Evolutionary conservation across 2,797 vertebrate genomes (phyloP).

Genomic region (Pangasius sanitwongsei): DNA sequence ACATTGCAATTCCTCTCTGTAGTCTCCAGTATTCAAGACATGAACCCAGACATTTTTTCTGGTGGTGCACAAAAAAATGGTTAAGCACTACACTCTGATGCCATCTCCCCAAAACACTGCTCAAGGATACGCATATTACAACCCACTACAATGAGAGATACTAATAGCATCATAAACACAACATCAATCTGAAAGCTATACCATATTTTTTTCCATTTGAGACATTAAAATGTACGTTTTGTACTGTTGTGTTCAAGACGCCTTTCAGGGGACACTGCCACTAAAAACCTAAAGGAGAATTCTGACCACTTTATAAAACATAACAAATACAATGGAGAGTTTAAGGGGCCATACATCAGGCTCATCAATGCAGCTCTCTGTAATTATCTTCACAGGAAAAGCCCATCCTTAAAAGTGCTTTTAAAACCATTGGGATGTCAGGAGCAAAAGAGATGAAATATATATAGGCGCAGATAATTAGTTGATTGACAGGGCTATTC

Average conservation of each 20-base stretch:
- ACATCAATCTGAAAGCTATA: constrained; percentile 22
- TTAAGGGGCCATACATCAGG: constrained; percentile 62
- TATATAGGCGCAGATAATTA: constrained; percentile 56
- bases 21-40: background rate
- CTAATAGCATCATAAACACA: constrained; percentile 27
- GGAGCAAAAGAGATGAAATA: constrained; percentile 73
- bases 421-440: constrained; percentile 66
- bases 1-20: background rate
- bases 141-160: constrained; percentile 27
- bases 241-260: constrained; percentile 39
- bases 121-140: constrained; percentile 36
- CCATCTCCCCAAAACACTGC: constrained; percentile 26
- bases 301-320: constrained; percentile 2
- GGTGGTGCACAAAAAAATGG: constrained; percentile 24
- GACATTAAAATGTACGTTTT: constrained; percentile 52
- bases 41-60: background rate
- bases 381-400: constrained; percentile 75
- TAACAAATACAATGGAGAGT: constrained; percentile 48
- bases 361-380: constrained; percentile 64
- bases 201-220: constrained; percentile 14
- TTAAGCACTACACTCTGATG: constrained; percentile 33
- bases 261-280: constrained; percentile 44
- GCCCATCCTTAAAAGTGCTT: constrained; percentile 70
- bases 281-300: constrained; percentile 35
- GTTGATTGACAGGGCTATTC: constrained; percentile 64